Percentiles rank a stretch among this genome's conserved stretches.
Evolutionary conservation across 2,888 invertebrate species (phyloP).

Genomic region (Carcina quercana): DNA sequence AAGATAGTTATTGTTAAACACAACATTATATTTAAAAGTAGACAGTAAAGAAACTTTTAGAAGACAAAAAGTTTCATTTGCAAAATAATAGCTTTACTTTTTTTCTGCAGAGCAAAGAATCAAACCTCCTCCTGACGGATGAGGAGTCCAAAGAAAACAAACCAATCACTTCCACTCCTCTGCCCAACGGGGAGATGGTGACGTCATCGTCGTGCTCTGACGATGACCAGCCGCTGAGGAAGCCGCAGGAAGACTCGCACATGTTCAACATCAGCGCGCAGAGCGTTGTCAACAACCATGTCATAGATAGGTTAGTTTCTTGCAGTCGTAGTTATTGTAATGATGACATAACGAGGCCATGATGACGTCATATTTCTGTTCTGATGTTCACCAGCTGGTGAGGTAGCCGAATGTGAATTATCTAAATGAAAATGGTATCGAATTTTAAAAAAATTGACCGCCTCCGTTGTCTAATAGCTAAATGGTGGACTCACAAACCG

Average conservation of each 20-base stretch:
- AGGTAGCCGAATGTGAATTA: too few relatives aligned
- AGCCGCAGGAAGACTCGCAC: constrained; percentile 39
- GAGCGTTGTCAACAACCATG: constrained; percentile 33
- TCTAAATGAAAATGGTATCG: too few relatives aligned
- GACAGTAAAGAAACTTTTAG: too few relatives aligned
- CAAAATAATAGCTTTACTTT: too few relatives aligned
- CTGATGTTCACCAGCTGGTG: too few relatives aligned
- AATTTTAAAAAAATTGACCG: too few relatives aligned
- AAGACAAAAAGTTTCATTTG: too few relatives aligned
- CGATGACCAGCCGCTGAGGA: constrained; percentile 54
- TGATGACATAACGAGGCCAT: neutral
- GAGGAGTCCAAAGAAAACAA: constrained; percentile 70
- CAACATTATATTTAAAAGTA: too few relatives aligned
- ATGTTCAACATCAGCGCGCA: constrained; percentile 33
- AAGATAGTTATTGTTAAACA: too few relatives aligned
- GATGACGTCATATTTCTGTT: too few relatives aligned
- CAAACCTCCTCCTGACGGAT: constrained; percentile 52
- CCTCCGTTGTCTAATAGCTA: too few relatives aligned
- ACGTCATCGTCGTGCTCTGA: constrained; percentile 49
- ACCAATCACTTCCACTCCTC: constrained; percentile 62
- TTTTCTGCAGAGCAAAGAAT: constrained; percentile 41
- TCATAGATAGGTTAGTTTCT: constrained; percentile 15
- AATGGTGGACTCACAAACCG: too few relatives aligned
- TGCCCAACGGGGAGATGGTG: constrained; percentile 38
- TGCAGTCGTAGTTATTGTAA: neutral